Conservation (phyloP, 2,113 vertebrate genomes). For the Nibea albiflora region DNA sequence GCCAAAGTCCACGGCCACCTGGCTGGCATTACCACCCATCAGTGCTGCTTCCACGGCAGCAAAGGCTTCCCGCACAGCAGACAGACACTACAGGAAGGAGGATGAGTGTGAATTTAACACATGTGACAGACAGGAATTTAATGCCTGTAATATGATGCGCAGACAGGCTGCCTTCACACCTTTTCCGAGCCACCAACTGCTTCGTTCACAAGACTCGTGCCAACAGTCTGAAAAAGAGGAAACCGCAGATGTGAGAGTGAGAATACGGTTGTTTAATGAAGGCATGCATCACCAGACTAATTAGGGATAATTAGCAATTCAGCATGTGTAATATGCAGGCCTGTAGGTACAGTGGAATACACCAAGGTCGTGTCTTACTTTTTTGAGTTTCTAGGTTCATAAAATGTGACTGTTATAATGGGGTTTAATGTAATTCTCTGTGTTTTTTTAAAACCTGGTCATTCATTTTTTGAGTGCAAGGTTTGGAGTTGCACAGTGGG, state of each 20-base stretch:
- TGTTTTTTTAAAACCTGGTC: not conserved
- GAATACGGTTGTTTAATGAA: not conserved
- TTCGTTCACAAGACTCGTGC: slow-evolving; percentile 80
- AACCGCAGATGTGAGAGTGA: not conserved
- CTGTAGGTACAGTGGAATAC: not conserved
- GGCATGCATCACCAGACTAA: not conserved
- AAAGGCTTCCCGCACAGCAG: slow-evolving; percentile 80
- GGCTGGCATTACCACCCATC: slow-evolving; percentile 21
- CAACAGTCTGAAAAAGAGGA: slow-evolving; percentile 83
- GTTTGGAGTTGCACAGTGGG: not conserved
- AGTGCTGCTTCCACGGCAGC: slow-evolving; percentile 75
- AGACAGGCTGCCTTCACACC: slow-evolving; percentile 72
- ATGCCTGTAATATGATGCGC: not conserved
- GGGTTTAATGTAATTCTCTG: not conserved
- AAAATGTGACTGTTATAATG: not conserved
- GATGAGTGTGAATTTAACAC: not conserved
- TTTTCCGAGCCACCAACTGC: slow-evolving; percentile 87
- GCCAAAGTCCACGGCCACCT: slow-evolving; percentile 79
- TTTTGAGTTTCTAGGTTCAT: not conserved
- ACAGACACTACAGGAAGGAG: slow-evolving; percentile 78
- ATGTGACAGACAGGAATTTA: not conserved
- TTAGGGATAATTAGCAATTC: not conserved
- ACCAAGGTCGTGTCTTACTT: not conserved
- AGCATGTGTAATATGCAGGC: not conserved
- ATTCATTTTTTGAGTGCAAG: not conserved